A percentile compares a stretch with the other conserved stretches of the same genome.
Conservation (phyloP, 2,888 invertebrate species). For the Lasioglossum pauxillum region DNA sequence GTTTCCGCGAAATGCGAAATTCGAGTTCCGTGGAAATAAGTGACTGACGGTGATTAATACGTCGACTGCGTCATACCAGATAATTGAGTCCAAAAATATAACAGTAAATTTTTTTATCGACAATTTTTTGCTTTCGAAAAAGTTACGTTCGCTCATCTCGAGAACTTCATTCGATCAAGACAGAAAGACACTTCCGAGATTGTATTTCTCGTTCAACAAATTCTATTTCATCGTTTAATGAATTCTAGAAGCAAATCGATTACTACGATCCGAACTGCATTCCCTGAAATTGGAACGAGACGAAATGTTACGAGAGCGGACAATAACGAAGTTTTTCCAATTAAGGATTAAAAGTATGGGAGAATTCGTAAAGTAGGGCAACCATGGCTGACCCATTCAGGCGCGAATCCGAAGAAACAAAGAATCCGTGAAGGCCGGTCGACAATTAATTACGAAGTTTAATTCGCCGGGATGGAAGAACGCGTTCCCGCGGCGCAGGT, state of each 20-base stretch:
- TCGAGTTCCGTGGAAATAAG: neutral
- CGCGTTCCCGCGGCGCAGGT: neutral
- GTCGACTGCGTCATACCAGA: neutral
- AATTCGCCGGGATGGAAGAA: slow-evolving; percentile 59
- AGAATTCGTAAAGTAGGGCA: slow-evolving; percentile 9
- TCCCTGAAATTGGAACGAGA: neutral
- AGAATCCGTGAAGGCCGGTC: slow-evolving; percentile 18
- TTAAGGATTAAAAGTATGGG: neutral
- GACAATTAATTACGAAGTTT: slow-evolving; percentile 66
- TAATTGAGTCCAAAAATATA: neutral
- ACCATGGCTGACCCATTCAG: neutral
- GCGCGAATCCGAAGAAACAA: slow-evolving; percentile 7
- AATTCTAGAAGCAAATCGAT: neutral
- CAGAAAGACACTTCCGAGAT: neutral
- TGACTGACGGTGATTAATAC: neutral
- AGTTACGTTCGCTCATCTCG: too few species aligned
- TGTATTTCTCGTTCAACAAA: neutral
- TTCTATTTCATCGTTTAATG: neutral
- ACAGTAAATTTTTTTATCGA: too few species aligned
- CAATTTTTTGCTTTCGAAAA: too few species aligned
- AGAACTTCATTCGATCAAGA: too few species aligned
- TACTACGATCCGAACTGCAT: neutral
- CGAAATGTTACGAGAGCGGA: neutral
- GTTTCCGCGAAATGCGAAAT: neutral
- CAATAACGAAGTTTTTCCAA: slow-evolving; percentile 4